Evolutionary conservation across 2,113 vertebrate genomes (phyloP), one percentile per base, ranked within the genome.

Genomic region (Vimba vimba): DNA sequence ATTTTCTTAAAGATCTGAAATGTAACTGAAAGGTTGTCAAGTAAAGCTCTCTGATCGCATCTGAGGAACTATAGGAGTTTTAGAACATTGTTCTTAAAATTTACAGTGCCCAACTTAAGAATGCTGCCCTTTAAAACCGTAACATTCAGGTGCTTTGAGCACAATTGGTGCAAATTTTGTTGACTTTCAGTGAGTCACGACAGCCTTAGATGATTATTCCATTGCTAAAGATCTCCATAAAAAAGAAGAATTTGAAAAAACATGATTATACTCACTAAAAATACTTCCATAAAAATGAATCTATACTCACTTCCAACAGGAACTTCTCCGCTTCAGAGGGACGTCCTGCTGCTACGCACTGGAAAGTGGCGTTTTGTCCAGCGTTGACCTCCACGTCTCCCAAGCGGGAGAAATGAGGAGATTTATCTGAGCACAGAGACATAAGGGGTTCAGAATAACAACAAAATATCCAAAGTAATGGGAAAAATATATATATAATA

Each of bases 321-420:
- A 99, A 97, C 74, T 89, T 94, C 89, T 99, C 97, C 0, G 97
- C 95, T 89, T 98, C 97, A 0, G 96, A 92, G 0, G 97, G 96
- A 57, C 96, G 94, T 77, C 97, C 97, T 0, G 97, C 94, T 0
- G 97, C 98, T 91, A 98, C 97, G 3, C 98, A 99, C 91, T 98
- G 97, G 92, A 99, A 99, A 9, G 97, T 96, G 84, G 97, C 97
- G 0, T 99, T 99, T 91, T 99, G 98, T 77, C 97, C 98, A 0
- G 97, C 97, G 0, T 99, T 99, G 89, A 99, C 97, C 93, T 99
- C 98, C 93, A 98, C 97, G 0, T 99, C 97, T 0, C 97, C 97
- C 81, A 99, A 95, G 84, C 97, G 95, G 80, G 97, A 98, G 93
- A 99, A 99, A 89, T 99, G 97, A 0, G 98, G 97, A 0, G 98